Evolutionary conservation across 1,140 invertebrate genomes (phyloP), one percentile per base, ranked within the genome.

Genomic region (Pogonomyrmex californicus): DNA sequence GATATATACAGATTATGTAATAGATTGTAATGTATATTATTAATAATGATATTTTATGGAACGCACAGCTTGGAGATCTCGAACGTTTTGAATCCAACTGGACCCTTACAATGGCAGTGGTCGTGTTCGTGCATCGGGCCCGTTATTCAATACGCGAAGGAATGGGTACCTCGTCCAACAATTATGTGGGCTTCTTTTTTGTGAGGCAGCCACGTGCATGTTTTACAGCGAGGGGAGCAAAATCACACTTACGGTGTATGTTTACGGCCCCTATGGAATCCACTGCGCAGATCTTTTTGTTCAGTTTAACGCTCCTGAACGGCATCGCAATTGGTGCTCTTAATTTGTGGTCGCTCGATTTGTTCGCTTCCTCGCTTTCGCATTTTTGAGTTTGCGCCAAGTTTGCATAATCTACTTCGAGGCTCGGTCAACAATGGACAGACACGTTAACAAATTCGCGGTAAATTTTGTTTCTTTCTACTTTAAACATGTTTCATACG

Each of bases 111-210:
- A 73, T 47, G 54, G 17, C 38, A 30, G n/a, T 10, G 17, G 47
- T 65, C 30, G 76, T 44, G 44, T 65, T 41, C 66, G 38, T 49
- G 17, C 23, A 33, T 6, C 30, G 30, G 56, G 38, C 54, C 44
- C 49, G 79, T 78, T 60, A 82, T 82, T 82, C 38, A 82, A 73
- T 73, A 82, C 68, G 65, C 51, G 23, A 4, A 33, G 60, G 1
- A 66, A 38, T 79, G 7, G 30, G 30, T 73, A 75, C 44, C 68
- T 73, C 54, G 56, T 58, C 62, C 88, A 88, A 91, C 88, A 87
- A 91, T 86, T 85, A 87, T 85, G 88, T 91, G 90, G 88, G 86
- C 60, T 86, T 60, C 65, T 62, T 71, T 85, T 83, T 83, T 75
- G 41, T 62, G 41, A 49, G 70, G n/a, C 79, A 54, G 68, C 79